These are phyloP conservation scores for Lamellibrachia luymesi DNA, from an alignment of 1,140 invertebrate genomes.

Conservation along the genomic window DNA sequence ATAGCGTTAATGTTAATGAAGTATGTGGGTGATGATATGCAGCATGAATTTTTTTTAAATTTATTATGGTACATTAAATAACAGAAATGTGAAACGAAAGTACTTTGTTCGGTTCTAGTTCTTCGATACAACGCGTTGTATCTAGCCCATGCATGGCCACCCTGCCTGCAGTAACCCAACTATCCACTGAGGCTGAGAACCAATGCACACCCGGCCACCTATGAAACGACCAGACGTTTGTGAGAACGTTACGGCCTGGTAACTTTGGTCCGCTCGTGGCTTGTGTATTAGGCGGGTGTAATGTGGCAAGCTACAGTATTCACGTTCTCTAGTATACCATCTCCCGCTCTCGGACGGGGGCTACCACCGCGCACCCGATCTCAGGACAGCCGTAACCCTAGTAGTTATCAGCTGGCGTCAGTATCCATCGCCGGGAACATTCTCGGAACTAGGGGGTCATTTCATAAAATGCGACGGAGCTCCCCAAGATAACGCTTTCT, in stretches of 20 bases:
- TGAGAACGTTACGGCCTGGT: neutral
- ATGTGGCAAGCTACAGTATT: neutral
- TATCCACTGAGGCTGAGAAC: neutral
- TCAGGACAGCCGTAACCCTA: neutral
- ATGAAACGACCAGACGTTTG: neutral
- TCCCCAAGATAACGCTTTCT: neutral
- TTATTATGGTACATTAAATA: neutral
- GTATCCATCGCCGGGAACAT: neutral
- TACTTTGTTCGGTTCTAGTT: neutral
- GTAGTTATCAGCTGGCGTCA: neutral
- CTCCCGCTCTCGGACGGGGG: neutral
- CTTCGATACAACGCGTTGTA: neutral
- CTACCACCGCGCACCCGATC: neutral
- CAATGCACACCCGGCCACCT: neutral
- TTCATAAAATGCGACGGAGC: neutral
- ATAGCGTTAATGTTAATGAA: too few relatives aligned
- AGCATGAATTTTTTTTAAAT: too few relatives aligned
- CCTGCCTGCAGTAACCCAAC: too few relatives aligned
- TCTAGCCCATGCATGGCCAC: neutral
- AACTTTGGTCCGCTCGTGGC: neutral
- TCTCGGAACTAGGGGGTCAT: neutral
- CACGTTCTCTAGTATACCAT: neutral
- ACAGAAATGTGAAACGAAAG: neutral
- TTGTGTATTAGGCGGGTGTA: neutral
- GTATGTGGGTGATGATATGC: neutral